Percentiles rank a stretch among this genome's conserved stretches.
These are phyloP conservation scores for Valencia hispanica DNA, from an alignment of 2,797 vertebrate genomes.

Conservation along the genomic window DNA sequence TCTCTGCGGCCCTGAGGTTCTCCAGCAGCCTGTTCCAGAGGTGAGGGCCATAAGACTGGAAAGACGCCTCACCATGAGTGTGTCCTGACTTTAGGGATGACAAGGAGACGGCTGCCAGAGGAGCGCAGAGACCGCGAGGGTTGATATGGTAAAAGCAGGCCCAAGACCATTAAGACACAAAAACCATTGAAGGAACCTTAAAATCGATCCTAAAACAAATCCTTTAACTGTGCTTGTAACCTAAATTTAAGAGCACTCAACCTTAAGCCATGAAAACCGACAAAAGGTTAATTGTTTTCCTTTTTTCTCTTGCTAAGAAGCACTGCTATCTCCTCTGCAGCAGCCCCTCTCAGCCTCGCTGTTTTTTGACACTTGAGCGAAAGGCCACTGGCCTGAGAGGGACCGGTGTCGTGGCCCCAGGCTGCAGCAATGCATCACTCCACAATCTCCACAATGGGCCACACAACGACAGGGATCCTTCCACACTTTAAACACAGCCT, in stretches of 20 bases:
- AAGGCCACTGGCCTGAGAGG: constrained; percentile 69
- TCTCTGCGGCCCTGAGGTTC: no score
- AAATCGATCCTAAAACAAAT: no score
- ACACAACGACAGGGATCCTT: constrained; percentile 35
- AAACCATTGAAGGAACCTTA: no score
- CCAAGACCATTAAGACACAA: no score
- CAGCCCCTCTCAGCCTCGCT: constrained; percentile 38
- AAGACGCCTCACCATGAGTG: no score
- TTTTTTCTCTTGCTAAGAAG: neutral
- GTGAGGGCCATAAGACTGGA: no score
- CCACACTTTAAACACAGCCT: constrained; percentile 40
- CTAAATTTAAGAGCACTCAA: neutral
- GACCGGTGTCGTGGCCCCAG: constrained; percentile 71
- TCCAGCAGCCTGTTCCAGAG: no score
- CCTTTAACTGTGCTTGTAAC: no score
- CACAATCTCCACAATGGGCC: constrained; percentile 60
- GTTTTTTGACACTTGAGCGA: constrained; percentile 69
- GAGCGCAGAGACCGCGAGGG: no score
- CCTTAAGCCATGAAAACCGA: neutral
- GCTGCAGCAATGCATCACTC: constrained; percentile 74
- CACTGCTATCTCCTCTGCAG: neutral
- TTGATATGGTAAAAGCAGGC: no score
- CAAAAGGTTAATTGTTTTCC: neutral
- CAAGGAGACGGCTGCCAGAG: no score
- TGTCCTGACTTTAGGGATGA: no score